Evolutionary conservation across 2,797 vertebrate species (phyloP).

Genomic region (Malurus splendens): DNA sequence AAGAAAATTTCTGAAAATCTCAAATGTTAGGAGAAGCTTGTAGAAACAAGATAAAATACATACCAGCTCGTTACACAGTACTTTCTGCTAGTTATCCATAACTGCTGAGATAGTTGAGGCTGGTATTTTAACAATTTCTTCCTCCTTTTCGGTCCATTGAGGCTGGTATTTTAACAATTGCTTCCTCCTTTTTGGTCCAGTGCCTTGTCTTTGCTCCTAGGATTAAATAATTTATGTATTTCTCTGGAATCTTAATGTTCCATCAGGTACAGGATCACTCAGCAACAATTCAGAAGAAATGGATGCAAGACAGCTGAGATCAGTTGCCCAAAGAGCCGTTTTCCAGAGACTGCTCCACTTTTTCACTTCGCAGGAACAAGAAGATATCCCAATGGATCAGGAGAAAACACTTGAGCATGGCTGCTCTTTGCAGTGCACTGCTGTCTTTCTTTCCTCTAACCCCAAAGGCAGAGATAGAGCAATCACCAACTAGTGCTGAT

Average conservation of each 20-base stretch:
- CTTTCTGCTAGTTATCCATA: background rate
- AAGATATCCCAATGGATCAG: background rate
- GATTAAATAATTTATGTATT: background rate
- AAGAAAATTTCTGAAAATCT: background rate
- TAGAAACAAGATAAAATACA: background rate
- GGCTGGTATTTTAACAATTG: background rate
- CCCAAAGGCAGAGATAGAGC: background rate
- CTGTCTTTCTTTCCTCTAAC: background rate
- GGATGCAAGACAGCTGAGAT: background rate
- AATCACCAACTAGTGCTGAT: background rate
- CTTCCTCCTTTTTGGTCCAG: background rate
- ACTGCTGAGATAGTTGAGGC: background rate
- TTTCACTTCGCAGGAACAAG: background rate
- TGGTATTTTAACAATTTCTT: background rate
- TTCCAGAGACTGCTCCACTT: background rate
- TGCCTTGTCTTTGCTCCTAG: background rate
- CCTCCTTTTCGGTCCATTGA: background rate
- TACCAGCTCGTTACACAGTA: background rate
- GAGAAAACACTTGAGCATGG: background rate
- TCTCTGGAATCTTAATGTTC: background rate
- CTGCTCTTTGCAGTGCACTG: background rate
- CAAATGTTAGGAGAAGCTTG: background rate
- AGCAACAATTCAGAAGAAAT: background rate
- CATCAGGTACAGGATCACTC: background rate
- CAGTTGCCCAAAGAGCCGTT: background rate